These are phyloP conservation scores for Polymixis lichenea DNA, from an alignment of 2,888 invertebrate genomes.

Conservation along the genomic window DNA sequence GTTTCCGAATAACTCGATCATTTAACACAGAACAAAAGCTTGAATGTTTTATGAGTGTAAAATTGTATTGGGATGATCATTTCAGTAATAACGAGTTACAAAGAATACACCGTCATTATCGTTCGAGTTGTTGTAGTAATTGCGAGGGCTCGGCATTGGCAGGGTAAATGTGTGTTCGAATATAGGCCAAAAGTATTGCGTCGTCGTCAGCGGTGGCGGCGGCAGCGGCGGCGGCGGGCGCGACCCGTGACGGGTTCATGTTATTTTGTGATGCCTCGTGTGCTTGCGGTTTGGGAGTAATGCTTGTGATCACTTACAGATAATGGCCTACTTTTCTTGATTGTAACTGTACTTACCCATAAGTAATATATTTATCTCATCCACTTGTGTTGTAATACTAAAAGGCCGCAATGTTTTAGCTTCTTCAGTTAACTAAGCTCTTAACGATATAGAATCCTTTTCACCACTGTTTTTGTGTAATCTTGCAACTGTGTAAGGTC, in stretches of 20 bases:
- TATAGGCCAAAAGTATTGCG: constrained; percentile 84
- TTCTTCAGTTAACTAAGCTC: constrained; percentile 19
- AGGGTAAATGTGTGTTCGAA: constrained; percentile 76
- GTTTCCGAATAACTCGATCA: constrained; percentile 47
- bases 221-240: constrained; percentile 37
- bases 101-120: constrained; percentile 67
- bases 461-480: constrained; percentile 32
- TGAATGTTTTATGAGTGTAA: constrained; percentile 49
- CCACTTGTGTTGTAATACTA: constrained; percentile 19
- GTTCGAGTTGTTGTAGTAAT: constrained; percentile 74
- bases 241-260: constrained; percentile 81
- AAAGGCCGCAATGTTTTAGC: constrained; percentile 25
- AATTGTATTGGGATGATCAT: constrained; percentile 44
- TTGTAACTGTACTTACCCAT: constrained; percentile 54
- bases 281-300: constrained; percentile 82
- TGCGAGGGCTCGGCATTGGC: constrained; percentile 72
- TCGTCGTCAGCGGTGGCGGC: constrained; percentile 47
- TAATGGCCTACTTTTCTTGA: constrained; percentile 68
- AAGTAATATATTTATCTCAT: constrained; percentile 37
- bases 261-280: constrained; percentile 84
- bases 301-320: constrained; percentile 76
- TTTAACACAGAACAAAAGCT: constrained; percentile 43
- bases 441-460: constrained; percentile 31
- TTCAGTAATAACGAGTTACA: constrained; percentile 58
- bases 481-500: constrained; percentile 46